A percentile compares a stretch with the other conserved stretches of the same genome.
Conservation (phyloP, 2,797 vertebrate genomes). For the Neopelma chrysocephalum region DNA sequence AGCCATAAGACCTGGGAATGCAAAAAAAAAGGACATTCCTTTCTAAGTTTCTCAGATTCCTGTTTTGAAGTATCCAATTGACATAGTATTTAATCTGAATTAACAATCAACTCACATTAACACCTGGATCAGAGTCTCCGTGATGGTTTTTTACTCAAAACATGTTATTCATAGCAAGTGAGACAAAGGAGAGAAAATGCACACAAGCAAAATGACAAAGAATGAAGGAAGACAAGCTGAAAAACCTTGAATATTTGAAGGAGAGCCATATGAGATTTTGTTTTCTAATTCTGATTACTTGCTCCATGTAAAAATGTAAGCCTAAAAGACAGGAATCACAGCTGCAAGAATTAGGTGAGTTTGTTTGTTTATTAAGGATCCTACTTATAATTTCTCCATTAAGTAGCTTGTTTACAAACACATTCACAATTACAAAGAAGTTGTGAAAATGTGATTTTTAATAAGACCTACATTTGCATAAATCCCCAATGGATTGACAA, state of each 20-base stretch:
- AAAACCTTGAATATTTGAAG: not conserved
- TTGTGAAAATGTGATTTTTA: not conserved
- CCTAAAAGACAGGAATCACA: not conserved
- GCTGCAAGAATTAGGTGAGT: not conserved
- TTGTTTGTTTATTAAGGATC: not conserved
- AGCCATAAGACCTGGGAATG: not conserved
- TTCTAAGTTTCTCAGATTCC: not conserved
- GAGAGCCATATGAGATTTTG: not conserved
- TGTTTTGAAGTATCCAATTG: not conserved
- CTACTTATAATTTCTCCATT: not conserved
- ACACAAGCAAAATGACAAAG: not conserved
- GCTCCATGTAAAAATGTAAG: not conserved
- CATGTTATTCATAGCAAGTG: not conserved
- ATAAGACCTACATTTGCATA: not conserved
- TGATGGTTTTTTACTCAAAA: not conserved
- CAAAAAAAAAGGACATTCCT: not conserved
- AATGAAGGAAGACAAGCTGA: not conserved
- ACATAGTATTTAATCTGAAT: not conserved
- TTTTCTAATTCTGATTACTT: not conserved
- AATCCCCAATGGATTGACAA: not conserved
- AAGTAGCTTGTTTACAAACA: not conserved
- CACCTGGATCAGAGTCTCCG: not conserved
- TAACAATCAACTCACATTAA: not conserved
- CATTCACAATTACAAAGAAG: not conserved
- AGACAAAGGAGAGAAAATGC: not conserved